These are phyloP conservation scores for Melitaea athalia DNA, from an alignment of 2,888 invertebrate genomes.

Conservation along the genomic window DNA sequence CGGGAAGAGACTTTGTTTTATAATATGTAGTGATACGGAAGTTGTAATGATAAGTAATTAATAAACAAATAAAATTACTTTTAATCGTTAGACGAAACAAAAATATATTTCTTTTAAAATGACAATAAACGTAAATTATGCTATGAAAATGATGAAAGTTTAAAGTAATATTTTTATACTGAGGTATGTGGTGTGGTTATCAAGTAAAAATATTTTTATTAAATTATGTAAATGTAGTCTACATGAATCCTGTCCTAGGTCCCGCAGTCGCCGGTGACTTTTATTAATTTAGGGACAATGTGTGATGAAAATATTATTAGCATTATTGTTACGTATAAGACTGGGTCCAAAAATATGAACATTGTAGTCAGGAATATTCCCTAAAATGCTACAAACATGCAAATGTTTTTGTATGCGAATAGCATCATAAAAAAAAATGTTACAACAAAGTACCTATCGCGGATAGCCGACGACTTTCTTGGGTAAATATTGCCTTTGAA, in stretches of 20 bases:
- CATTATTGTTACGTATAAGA: background rate
- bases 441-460: too few relatives aligned
- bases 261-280: background rate
- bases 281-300: slow-evolving; percentile 11
- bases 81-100: too few relatives aligned
- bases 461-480: too few relatives aligned
- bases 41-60: too few relatives aligned
- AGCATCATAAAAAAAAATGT: background rate
- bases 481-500: too few relatives aligned
- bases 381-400: background rate
- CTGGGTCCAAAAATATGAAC: background rate
- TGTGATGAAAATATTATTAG: slow-evolving; percentile 10
- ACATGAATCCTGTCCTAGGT: background rate
- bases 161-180: too few relatives aligned
- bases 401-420: background rate
- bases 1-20: too few relatives aligned
- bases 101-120: too few relatives aligned
- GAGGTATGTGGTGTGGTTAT: background rate
- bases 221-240: background rate
- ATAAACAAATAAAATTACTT: too few relatives aligned
- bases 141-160: too few relatives aligned
- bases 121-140: too few relatives aligned
- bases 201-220: background rate
- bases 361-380: background rate
- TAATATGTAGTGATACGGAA: too few relatives aligned